A percentile compares a stretch with the other conserved stretches of the same genome.
These are phyloP conservation scores for Bryconaethiops microstoma DNA, from an alignment of 2,797 vertebrate genomes.

Conservation along the genomic window DNA sequence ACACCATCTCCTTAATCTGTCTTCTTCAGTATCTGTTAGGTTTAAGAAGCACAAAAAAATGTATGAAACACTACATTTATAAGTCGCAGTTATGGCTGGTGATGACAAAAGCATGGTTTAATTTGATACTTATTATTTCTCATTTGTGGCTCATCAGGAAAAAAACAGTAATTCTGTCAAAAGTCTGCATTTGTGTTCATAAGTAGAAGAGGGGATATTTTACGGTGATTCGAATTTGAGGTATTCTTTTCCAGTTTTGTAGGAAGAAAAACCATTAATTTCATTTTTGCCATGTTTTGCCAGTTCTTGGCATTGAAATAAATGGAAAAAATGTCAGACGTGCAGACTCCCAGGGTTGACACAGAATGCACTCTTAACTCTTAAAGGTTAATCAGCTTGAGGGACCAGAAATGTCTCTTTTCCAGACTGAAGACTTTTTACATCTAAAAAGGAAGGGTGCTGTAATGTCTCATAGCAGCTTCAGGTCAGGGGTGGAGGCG, in stretches of 20 bases:
- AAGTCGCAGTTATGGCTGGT: background rate
- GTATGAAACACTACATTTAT: background rate
- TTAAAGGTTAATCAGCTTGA: background rate
- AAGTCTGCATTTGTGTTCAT: background rate
- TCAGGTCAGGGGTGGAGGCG: background rate
- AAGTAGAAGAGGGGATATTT: background rate
- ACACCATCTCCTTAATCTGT: background rate
- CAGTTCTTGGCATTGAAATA: background rate
- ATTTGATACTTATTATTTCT: background rate
- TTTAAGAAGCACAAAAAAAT: background rate
- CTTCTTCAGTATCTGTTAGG: background rate
- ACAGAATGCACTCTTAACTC: background rate
- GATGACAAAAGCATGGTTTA: background rate
- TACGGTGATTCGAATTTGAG: background rate
- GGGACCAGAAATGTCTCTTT: background rate
- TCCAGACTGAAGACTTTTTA: background rate
- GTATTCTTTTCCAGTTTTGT: background rate
- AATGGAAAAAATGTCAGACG: background rate
- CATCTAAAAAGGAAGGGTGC: slow-evolving; percentile 2
- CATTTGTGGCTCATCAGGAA: background rate
- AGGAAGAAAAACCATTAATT: background rate
- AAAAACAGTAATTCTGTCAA: background rate
- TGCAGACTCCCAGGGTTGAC: background rate
- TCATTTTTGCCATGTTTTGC: background rate
- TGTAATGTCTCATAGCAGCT: background rate